phyloP scores from a whole-genome alignment of 2,888 invertebrate genomes.

The Ormyrus pomaceus region DNA sequence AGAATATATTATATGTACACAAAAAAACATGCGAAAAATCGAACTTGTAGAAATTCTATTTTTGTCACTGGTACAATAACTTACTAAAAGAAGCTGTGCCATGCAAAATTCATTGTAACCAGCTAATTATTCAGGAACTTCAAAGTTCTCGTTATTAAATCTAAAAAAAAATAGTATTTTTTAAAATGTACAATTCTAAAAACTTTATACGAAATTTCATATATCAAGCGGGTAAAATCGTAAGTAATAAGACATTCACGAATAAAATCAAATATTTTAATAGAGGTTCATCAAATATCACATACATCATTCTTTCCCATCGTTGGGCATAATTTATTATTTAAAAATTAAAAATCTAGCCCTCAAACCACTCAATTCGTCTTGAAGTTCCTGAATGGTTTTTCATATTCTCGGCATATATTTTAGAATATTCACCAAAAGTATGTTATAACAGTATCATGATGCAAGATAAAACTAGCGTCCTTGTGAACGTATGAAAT shows the following conservation, averaged over 20 bases:
- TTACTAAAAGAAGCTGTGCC: slow-evolving; percentile 34
- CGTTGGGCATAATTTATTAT: background rate
- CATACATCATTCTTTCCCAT: background rate
- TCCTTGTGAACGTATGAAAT: slow-evolving; percentile 13
- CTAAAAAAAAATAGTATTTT: slow-evolving; percentile 9
- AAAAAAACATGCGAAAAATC: slow-evolving; percentile 41
- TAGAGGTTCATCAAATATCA: background rate
- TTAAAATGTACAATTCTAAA: background rate
- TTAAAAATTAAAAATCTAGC: background rate
- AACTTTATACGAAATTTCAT: too few relatives aligned
- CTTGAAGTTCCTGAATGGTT: slow-evolving; percentile 26
- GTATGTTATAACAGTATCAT: slow-evolving; percentile 11
- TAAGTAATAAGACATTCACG: background rate
- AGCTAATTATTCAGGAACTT: slow-evolving; percentile 24
- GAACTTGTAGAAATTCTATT: slow-evolving; percentile 50
- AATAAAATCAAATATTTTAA: slow-evolving; percentile 8
- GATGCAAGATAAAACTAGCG: slow-evolving; percentile 26
- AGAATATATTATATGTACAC: slow-evolving; percentile 27
- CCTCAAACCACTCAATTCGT: slow-evolving; percentile 2
- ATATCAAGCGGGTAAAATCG: slow-evolving; percentile 7
- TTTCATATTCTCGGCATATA: slow-evolving; percentile 1
- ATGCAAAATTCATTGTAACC: slow-evolving; percentile 35
- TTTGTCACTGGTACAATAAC: slow-evolving; percentile 50
- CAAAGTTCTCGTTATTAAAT: slow-evolving; percentile 1
- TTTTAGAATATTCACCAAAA: slow-evolving; percentile 19